Evolutionary conservation across 2,888 invertebrate genomes (phyloP).

Genomic region (Apoda limacodes): DNA sequence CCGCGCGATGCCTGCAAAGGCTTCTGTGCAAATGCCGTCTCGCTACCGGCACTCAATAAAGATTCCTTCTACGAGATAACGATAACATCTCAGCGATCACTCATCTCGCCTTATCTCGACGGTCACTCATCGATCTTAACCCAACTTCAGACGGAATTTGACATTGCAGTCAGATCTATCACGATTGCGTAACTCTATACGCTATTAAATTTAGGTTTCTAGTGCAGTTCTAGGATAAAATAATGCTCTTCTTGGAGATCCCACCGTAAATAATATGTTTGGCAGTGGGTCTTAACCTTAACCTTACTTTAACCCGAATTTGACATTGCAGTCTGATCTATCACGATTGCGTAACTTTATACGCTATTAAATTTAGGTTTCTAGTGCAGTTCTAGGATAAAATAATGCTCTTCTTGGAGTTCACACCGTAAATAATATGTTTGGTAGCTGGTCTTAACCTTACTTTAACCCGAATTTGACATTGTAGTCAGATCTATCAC

Average conservation of each 20-base stretch:
- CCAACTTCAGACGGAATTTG: slow-evolving; percentile 26
- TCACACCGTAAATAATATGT: no score
- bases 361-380: no score
- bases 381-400: no score
- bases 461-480: slow-evolving; percentile 26
- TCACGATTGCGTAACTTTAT: slow-evolving; percentile 29
- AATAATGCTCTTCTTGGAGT: no score
- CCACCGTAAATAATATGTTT: no score
- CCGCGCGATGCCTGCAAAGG: slow-evolving; percentile 59
- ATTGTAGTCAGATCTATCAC: slow-evolving; percentile 22
- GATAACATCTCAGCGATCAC: slow-evolving; percentile 51
- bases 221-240: no score
- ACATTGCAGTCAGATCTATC: slow-evolving; percentile 22
- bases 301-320: slow-evolving; percentile 25
- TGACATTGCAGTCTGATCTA: slow-evolving; percentile 23
- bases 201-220: no score
- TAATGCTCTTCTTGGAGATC: no score
- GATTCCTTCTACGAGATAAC: slow-evolving; percentile 61
- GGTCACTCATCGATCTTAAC: slow-evolving; percentile 40
- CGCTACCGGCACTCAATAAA: slow-evolving; percentile 39
- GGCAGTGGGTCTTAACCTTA: no score
- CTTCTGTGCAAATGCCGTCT: slow-evolving; percentile 61
- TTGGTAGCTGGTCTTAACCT: no score
- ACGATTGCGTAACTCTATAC: slow-evolving; percentile 29
- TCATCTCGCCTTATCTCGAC: slow-evolving; percentile 56